Conservation (phyloP, 2,797 vertebrate species). For the Oryzias dopingdopingensis region DNA sequence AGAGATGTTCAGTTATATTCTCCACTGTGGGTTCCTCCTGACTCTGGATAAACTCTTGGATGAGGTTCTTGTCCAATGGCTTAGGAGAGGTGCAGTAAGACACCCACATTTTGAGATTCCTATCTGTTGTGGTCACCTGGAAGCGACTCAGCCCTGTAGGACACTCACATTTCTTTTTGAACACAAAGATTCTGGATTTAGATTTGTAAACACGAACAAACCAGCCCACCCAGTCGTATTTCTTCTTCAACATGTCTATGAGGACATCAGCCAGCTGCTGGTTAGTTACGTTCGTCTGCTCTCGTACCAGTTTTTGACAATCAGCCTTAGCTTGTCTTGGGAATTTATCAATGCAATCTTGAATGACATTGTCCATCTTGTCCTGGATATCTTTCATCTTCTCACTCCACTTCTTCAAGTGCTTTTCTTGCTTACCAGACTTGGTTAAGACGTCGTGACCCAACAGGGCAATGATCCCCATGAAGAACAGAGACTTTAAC, state of each 20-base stretch:
- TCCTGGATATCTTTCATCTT: slow-evolving; percentile 73
- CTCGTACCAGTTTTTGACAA: slow-evolving; percentile 62
- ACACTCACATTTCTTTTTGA: slow-evolving; percentile 58
- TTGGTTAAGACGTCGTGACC: slow-evolving; percentile 76
- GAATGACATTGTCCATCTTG: slow-evolving; percentile 71
- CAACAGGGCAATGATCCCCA: slow-evolving; percentile 78
- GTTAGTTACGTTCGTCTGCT: slow-evolving; percentile 51
- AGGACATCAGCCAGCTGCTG: slow-evolving; percentile 72
- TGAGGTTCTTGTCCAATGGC: slow-evolving; percentile 62
- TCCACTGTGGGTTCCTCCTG: slow-evolving; percentile 64
- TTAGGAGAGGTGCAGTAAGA: slow-evolving; percentile 78
- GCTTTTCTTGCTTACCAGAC: slow-evolving; percentile 63
- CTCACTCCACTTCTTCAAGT: slow-evolving; percentile 71
- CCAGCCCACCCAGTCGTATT: slow-evolving; percentile 81
- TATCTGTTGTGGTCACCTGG: slow-evolving; percentile 59
- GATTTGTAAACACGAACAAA: slow-evolving; percentile 72
- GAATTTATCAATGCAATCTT: slow-evolving; percentile 77
- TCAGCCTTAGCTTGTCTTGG: slow-evolving; percentile 74
- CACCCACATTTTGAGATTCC: slow-evolving; percentile 70
- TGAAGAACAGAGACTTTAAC: slow-evolving; percentile 80
- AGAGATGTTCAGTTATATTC: slow-evolving; percentile 63
- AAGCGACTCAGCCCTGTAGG: slow-evolving; percentile 75
- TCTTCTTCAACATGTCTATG: slow-evolving; percentile 67
- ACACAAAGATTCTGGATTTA: slow-evolving; percentile 67
- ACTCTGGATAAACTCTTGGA: slow-evolving; percentile 67